These are phyloP conservation scores for Mugil cephalus DNA, from an alignment of 2,113 vertebrate species.

Conservation along the genomic window DNA sequence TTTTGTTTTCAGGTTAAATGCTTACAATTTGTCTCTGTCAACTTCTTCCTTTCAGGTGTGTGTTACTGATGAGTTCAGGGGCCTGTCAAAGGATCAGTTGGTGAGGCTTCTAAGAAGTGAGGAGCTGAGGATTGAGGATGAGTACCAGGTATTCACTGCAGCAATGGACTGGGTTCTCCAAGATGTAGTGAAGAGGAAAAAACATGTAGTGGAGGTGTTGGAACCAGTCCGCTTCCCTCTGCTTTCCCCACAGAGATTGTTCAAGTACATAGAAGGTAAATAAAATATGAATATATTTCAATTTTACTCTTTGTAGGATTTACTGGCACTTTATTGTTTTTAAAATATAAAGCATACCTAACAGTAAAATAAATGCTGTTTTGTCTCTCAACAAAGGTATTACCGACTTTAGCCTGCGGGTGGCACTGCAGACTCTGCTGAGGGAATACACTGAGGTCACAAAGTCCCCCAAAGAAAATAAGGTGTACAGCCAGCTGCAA, in stretches of 20 bases:
- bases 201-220: slow-evolving; percentile 92
- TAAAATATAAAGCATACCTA: too few species aligned
- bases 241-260: slow-evolving; percentile 92
- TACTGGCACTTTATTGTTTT: neutral
- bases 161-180: slow-evolving; percentile 96
- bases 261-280: slow-evolving; percentile 96
- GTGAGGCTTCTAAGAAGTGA: slow-evolving; percentile 92
- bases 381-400: slow-evolving; percentile 82
- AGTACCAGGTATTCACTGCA: slow-evolving; percentile 95
- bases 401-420: slow-evolving; percentile 95
- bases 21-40: neutral
- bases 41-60: slow-evolving; percentile 74
- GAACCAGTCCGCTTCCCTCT: slow-evolving; percentile 94
- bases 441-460: slow-evolving; percentile 95
- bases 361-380: neutral
- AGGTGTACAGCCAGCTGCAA: slow-evolving; percentile 90
- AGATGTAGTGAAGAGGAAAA: slow-evolving; percentile 91
- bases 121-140: slow-evolving; percentile 96
- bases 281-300: neutral
- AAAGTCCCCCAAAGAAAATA: slow-evolving; percentile 94
- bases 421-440: slow-evolving; percentile 96
- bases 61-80: slow-evolving; percentile 90
- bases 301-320: neutral
- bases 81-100: slow-evolving; percentile 92
- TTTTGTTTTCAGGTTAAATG: neutral